A percentile compares a stretch with the other conserved stretches of the same genome.
phyloP scores from a whole-genome alignment of 1,140 invertebrate genomes.

The Rhyzopertha dominica region DNA sequence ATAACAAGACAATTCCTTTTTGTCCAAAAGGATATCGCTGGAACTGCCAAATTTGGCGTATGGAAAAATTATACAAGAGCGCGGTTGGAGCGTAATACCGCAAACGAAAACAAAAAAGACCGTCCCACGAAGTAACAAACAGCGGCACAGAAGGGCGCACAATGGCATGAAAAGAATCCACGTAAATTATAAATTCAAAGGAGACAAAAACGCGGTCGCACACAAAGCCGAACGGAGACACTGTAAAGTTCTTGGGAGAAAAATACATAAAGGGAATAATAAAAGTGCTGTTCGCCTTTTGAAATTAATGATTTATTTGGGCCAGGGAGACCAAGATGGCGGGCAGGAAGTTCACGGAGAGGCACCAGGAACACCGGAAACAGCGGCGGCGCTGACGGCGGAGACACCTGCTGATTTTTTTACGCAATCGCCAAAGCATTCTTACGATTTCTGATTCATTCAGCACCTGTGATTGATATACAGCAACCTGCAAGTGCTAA shows the following conservation, averaged over 20 bases:
- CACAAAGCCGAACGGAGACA: slow-evolving; percentile 24
- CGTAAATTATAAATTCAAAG: slow-evolving; percentile 27
- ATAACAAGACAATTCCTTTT: no score
- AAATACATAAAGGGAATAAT: slow-evolving; percentile 19
- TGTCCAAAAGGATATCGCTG: no score
- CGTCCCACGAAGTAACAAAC: not conserved
- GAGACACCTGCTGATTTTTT: slow-evolving; percentile 4
- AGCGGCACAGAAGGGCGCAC: not conserved
- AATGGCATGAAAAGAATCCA: slow-evolving; percentile 17
- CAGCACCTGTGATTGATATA: no score
- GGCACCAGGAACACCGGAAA: slow-evolving; percentile 8
- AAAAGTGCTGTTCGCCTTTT: slow-evolving; percentile 26
- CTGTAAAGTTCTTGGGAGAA: slow-evolving; percentile 19
- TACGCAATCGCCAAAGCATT: no score
- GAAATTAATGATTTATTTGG: slow-evolving; percentile 33
- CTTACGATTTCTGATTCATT: no score
- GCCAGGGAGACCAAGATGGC: slow-evolving; percentile 25
- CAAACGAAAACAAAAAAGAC: slow-evolving; percentile 19
- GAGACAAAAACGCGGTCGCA: slow-evolving; percentile 19
- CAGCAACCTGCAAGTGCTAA: no score
- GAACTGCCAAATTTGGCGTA: no score
- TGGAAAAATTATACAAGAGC: no score
- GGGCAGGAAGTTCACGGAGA: slow-evolving; percentile 7
- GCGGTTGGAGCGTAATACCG: no score
- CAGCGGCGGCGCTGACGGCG: not conserved